phyloP scores from a whole-genome alignment of 92 coral and sea anemone genomes.

The Bergia sp. region DNA sequence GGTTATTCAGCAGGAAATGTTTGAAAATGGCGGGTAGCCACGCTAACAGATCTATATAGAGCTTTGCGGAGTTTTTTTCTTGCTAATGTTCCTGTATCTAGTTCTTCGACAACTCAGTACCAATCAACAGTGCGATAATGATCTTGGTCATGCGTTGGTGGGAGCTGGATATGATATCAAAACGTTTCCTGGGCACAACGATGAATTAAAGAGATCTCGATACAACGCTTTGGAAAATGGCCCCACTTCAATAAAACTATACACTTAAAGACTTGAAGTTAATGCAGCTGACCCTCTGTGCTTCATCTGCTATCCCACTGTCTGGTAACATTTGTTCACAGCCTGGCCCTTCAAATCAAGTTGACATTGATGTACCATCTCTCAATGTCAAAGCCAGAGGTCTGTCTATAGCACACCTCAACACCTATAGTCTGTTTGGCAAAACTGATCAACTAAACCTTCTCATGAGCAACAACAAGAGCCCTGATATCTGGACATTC shows the following conservation, averaged over 20 bases:
- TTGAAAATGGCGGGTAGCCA: too few relatives aligned
- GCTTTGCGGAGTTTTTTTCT: too few relatives aligned
- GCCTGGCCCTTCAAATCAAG: conserved; percentile 22
- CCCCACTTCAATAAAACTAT: not conserved
- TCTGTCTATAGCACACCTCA: conserved; percentile 33
- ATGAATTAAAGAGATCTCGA: not conserved
- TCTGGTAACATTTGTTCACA: conserved; percentile 14
- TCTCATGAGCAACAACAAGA: not conserved
- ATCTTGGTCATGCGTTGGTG: too few relatives aligned
- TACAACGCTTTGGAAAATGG: conserved; percentile 6
- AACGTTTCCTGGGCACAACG: too few relatives aligned
- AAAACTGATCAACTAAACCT: conserved; percentile 31
- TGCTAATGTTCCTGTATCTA: too few relatives aligned
- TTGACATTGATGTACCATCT: conserved; percentile 13
- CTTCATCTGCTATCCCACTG: conserved; percentile 11
- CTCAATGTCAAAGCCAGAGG: conserved; percentile 26
- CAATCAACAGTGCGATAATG: too few relatives aligned
- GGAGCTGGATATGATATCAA: too few relatives aligned
- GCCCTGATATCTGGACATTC: conserved; percentile 3
- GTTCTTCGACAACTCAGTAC: too few relatives aligned
- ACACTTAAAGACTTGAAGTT: conserved; percentile 2
- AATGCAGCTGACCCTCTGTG: conserved; percentile 15
- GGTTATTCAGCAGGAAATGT: too few relatives aligned
- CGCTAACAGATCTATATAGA: too few relatives aligned
- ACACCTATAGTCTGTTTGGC: conserved; percentile 14